phyloP scores from a whole-genome alignment of 2,113 vertebrate genomes.

The Nothoprocta pentlandii region DNA sequence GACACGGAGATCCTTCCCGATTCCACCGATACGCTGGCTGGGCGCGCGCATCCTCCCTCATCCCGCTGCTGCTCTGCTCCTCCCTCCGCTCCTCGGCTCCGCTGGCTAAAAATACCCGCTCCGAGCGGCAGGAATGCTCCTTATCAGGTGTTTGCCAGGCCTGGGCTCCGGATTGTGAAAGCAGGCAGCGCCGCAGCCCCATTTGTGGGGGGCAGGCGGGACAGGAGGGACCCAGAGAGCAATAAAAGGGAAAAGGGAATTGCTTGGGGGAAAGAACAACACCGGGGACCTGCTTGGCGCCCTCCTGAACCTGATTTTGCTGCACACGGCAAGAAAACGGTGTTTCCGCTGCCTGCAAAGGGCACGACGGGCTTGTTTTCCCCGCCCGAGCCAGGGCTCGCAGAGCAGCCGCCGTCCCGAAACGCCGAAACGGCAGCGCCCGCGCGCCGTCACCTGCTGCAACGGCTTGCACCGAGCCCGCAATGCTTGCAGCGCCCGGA shows the following conservation, averaged over 20 bases:
- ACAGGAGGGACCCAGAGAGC: background rate
- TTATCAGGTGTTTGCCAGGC: conserved; percentile 10
- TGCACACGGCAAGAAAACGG: too few relatives aligned
- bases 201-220: background rate
- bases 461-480: background rate
- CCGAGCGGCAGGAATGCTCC: background rate
- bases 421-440: background rate
- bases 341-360: background rate
- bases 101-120: background rate
- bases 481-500: accelerated
- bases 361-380: accelerated
- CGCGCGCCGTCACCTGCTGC: accelerated
- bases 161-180: background rate
- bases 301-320: too few relatives aligned
- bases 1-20: accelerated
- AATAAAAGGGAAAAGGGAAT: accelerated
- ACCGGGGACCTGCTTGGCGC: too few relatives aligned
- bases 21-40: background rate
- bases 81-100: background rate
- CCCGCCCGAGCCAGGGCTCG: too few relatives aligned
- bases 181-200: background rate
- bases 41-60: background rate
- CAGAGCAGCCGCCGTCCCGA: background rate
- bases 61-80: background rate
- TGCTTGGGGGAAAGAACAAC: too few relatives aligned